These are phyloP conservation scores for Smutsia gigantea DNA, from an alignment of 2,797 vertebrate species.

Conservation along the genomic window DNA sequence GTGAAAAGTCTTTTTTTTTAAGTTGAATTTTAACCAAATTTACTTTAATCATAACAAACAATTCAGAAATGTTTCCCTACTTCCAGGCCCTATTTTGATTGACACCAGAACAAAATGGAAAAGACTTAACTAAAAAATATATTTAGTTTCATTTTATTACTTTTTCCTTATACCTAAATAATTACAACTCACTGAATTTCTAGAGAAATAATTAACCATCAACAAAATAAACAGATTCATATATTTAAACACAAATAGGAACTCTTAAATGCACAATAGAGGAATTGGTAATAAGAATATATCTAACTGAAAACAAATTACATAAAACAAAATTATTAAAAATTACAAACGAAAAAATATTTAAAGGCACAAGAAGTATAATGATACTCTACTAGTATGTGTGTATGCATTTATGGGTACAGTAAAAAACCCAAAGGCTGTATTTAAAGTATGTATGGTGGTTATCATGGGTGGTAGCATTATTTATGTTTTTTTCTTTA, in stretches of 20 bases:
- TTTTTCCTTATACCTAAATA: background rate
- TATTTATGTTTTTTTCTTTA: too few species aligned
- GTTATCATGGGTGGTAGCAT: background rate
- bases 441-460: background rate
- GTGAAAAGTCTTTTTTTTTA: background rate
- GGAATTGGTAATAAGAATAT: background rate
- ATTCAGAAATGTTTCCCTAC: background rate
- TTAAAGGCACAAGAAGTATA: background rate
- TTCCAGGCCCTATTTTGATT: background rate
- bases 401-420: background rate
- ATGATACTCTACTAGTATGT: background rate
- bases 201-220: background rate
- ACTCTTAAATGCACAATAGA: background rate
- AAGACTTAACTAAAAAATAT: background rate
- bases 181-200: background rate
- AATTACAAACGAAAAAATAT: background rate
- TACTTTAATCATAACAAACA: background rate
- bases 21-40: constrained; percentile 23
- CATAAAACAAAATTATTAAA: background rate
- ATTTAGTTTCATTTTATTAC: background rate
- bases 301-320: background rate
- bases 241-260: background rate
- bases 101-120: background rate
- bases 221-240: constrained; percentile 1
- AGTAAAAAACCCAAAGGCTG: background rate